Percentiles rank a stretch among this genome's conserved stretches.
Conservation (phyloP, 2,113 vertebrate genomes). For the Rhizomys pruinosus region DNA sequence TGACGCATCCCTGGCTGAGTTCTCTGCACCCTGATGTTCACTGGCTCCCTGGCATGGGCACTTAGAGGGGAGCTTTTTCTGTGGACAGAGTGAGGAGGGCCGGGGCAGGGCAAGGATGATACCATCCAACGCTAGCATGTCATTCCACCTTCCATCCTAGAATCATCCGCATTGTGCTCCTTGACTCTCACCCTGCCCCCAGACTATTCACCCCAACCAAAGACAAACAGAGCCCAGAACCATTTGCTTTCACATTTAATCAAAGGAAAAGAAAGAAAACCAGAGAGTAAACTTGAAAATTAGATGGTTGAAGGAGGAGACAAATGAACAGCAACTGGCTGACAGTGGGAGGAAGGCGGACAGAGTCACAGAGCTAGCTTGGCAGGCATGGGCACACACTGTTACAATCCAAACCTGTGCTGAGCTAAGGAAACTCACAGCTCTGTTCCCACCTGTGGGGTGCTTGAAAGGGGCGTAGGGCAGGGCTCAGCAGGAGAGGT, state of each 20-base stretch:
- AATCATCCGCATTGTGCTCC: background rate
- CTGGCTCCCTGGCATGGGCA: background rate
- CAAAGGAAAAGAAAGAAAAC: constrained; percentile 67
- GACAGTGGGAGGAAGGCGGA: background rate
- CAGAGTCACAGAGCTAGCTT: background rate
- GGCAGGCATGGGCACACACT: background rate
- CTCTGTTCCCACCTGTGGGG: background rate
- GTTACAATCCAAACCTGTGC: background rate
- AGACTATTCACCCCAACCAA: background rate
- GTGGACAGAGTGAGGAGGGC: background rate
- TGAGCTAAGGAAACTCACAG: background rate
- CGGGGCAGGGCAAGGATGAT: background rate
- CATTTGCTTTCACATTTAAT: constrained; percentile 74
- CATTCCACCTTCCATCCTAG: background rate
- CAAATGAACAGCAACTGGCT: background rate
- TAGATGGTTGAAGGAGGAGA: background rate
- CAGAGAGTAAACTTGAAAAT: constrained; percentile 18
- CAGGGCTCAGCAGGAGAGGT: background rate
- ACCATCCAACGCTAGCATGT: background rate
- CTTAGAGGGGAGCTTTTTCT: background rate
- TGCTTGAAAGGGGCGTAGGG: background rate
- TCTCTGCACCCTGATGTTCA: background rate
- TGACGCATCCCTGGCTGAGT: background rate
- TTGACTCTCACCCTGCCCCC: background rate
- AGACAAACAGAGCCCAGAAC: constrained; percentile 42